Evolutionary conservation across 2,113 vertebrate species (phyloP).

Genomic region (Nothoprocta pentlandii): DNA sequence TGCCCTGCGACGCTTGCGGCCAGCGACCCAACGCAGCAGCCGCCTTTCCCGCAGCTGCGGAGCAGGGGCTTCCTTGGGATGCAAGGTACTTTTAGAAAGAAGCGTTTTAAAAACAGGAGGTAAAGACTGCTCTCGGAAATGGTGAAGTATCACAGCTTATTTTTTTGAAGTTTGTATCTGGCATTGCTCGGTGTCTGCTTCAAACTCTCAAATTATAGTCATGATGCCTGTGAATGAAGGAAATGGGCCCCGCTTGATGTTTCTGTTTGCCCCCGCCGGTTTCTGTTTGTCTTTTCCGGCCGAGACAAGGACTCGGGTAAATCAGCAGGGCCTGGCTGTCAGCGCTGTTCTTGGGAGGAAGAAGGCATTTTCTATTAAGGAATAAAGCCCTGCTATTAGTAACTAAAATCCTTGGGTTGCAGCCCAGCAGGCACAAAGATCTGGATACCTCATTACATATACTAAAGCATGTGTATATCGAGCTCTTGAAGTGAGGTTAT

Average conservation of each 20-base stretch:
- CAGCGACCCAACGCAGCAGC: not conserved
- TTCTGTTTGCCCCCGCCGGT: not conserved
- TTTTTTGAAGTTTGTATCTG: not conserved
- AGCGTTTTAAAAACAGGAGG: not conserved
- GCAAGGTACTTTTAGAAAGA: not conserved
- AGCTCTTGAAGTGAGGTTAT: not conserved
- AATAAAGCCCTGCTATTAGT: not conserved
- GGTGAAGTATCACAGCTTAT: not conserved
- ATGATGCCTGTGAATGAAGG: not conserved
- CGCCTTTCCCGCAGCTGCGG: not conserved
- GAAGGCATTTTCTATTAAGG: not conserved
- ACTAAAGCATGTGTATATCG: not conserved
- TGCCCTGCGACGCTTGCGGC: rapidly evolving
- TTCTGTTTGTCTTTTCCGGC: not conserved
- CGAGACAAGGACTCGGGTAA: not conserved
- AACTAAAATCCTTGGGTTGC: not conserved
- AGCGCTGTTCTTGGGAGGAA: not conserved
- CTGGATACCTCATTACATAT: not conserved
- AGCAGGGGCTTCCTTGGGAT: not conserved
- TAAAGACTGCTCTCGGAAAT: not conserved
- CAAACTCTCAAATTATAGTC: not conserved
- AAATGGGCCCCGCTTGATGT: not conserved
- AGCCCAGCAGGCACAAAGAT: not conserved
- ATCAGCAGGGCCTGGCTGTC: not conserved
- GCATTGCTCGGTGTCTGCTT: not conserved